Base-by-base conservation (phyloP, 2,113 vertebrate species). In the Ictidomys tridecemlineatus region DNA sequence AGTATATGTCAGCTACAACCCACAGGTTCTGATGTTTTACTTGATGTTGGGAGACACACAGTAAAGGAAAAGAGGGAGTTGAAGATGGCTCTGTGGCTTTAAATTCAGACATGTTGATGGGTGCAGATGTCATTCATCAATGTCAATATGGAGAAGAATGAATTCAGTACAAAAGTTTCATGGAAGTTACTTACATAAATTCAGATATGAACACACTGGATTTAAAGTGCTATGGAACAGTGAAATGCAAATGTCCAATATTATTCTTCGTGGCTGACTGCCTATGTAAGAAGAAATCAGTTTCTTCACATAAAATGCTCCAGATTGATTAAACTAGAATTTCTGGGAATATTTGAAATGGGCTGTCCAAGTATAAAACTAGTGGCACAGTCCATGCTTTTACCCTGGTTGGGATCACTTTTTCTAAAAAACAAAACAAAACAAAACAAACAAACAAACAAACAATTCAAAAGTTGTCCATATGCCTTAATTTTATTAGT, bases 401-500 rank as follows among this genome's bases (percentile, higher is more conserved):
- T 67, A 69, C 4, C 11, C 9, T 76, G 28, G n/a, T 39, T 42
- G 1, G 26, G 13, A 18, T 65, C 13, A 74, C 8, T 26, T 69
- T 63, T 63, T 26, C 34, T 45, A 5, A 2, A 34, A 74, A 8
- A 45, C 8, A 45, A 45, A 8, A 45, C 0, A 7, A 45, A 45
- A 1, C 7, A 45, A 45, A 45, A 8, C 42, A 45, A 45, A 45
- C 45, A 45, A 45, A 45, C 39, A 9, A 8, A 45, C n/a, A 76
- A 20, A 9, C 1, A 13, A 39, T 42, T 95, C 45, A 70, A 42
- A 93, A 82, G 24, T 51, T 80, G 42, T 34, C 28, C 39, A 17
- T n/a, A 42, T 85, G 45, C n/a, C 34, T 39, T 84, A 5, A 51
- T n/a, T 91, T 92, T 65, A 72, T 95, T 97, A 58, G 1, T 91